Evolutionary conservation across 2,888 invertebrate species (phyloP).

Genomic region (Conus canariensis): DNA sequence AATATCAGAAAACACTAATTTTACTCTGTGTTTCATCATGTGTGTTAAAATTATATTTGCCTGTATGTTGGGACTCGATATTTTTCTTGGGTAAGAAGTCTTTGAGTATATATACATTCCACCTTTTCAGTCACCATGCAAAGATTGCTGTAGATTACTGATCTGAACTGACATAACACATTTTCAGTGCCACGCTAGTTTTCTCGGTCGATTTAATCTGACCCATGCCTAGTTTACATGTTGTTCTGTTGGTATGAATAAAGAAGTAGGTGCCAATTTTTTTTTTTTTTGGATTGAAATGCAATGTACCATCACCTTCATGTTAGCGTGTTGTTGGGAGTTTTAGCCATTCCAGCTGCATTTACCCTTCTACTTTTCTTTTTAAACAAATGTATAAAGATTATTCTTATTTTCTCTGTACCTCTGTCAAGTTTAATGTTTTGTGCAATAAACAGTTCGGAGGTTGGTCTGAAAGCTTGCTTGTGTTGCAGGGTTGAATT

Average conservation of each 20-base stretch:
- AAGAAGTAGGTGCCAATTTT: conserved; percentile 5
- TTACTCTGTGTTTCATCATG: not conserved
- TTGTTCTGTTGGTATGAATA: conserved; percentile 7
- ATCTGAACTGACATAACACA: not conserved
- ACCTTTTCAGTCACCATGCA: not conserved
- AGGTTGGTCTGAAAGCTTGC: not conserved
- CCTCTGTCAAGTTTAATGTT: conserved; percentile 32
- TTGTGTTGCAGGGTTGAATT: too few species aligned
- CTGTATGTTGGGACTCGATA: not conserved
- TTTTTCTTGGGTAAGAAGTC: not conserved
- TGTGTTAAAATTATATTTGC: not conserved
- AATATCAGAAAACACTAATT: not conserved
- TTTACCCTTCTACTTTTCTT: conserved; percentile 18
- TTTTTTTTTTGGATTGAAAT: not conserved
- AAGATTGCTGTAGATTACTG: conserved; percentile 2
- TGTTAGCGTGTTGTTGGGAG: conserved; percentile 8
- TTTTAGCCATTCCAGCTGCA: conserved; percentile 12
- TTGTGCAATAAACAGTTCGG: conserved; percentile 34
- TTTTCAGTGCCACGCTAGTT: not conserved
- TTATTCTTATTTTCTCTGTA: conserved; percentile 19
- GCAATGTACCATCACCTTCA: conserved; percentile 11
- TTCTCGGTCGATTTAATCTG: not conserved
- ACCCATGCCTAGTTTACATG: not conserved
- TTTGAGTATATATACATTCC: not conserved
- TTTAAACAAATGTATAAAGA: conserved; percentile 14